Percentiles rank a stretch among this genome's conserved stretches.
Conservation (phyloP, 2,888 invertebrate genomes). For the Serripes groenlandicus region DNA sequence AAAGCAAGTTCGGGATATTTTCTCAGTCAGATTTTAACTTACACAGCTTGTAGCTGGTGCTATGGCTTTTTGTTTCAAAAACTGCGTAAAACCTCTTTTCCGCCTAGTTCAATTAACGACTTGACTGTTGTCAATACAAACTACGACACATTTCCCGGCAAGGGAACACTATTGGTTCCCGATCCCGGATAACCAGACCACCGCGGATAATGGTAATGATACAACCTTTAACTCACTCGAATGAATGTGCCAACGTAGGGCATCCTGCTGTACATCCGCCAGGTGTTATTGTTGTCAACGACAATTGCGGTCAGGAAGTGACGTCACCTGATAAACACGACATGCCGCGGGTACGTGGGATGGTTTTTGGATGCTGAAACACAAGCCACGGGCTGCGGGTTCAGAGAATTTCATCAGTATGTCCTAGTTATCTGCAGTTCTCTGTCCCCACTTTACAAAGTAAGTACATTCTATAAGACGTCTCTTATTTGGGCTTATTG, state of each 20-base stretch:
- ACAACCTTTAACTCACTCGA: constrained; percentile 34
- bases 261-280: constrained; percentile 38
- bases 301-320: constrained; percentile 12
- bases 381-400: constrained; percentile 32
- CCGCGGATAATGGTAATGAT: constrained; percentile 23
- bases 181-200: constrained; percentile 39
- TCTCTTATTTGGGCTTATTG: neutral
- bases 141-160: constrained; percentile 8
- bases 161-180: constrained; percentile 24
- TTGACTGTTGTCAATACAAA: constrained; percentile 23
- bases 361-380: constrained; percentile 56
- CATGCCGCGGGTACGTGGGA: constrained; percentile 56
- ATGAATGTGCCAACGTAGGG: constrained; percentile 52
- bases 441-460: constrained; percentile 62
- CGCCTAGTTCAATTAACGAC: neutral
- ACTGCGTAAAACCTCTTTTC: neutral
- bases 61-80: constrained; percentile 48
- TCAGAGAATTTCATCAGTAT: constrained; percentile 34
- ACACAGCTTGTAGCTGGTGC: constrained; percentile 54
- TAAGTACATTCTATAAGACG: constrained; percentile 18
- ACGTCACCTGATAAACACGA: constrained; percentile 15
- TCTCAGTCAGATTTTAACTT: constrained; percentile 23
- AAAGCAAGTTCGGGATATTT: constrained; percentile 45
- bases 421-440: constrained; percentile 52
- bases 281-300: constrained; percentile 34